Evolutionary conservation across 2,888 invertebrate species (phyloP).

Genomic region (Rosalia funebris): DNA sequence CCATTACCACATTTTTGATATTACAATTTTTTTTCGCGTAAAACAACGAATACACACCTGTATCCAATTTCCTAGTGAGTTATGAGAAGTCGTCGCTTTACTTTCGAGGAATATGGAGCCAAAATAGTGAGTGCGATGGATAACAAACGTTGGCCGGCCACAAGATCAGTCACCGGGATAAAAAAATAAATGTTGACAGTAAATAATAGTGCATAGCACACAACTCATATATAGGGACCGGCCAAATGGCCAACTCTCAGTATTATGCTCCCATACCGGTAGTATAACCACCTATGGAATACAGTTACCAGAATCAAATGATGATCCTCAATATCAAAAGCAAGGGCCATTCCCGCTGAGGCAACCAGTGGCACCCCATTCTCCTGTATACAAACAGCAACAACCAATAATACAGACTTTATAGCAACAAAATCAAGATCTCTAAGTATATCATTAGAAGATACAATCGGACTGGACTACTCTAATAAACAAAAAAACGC

Average conservation of each 20-base stretch:
- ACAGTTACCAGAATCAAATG: constrained; percentile 5
- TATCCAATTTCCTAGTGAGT: too few species aligned
- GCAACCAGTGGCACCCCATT: constrained; percentile 15
- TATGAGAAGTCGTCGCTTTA: background rate
- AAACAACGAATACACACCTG: too few species aligned
- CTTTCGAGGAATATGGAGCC: background rate
- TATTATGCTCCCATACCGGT: background rate
- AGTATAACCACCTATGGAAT: background rate
- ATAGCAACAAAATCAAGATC: constrained; percentile 10
- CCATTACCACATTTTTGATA: too few species aligned
- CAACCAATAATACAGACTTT: constrained; percentile 6
- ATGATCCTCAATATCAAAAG: background rate
- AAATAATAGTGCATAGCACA: background rate
- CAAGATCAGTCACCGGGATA: background rate
- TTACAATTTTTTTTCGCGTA: too few species aligned
- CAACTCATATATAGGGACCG: background rate
- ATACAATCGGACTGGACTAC: constrained; percentile 6
- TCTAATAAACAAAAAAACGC: constrained; percentile 6
- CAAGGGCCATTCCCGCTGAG: constrained; percentile 9
- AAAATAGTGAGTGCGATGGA: background rate
- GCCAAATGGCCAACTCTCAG: background rate
- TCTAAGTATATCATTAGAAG: background rate
- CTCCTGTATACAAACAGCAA: constrained; percentile 1
- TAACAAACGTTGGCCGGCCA: background rate
- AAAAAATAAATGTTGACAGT: background rate